Evolutionary conservation across 2,113 vertebrate species (phyloP), one percentile per base, ranked within the genome.

Genomic region (Myiagra hebetior): DNA sequence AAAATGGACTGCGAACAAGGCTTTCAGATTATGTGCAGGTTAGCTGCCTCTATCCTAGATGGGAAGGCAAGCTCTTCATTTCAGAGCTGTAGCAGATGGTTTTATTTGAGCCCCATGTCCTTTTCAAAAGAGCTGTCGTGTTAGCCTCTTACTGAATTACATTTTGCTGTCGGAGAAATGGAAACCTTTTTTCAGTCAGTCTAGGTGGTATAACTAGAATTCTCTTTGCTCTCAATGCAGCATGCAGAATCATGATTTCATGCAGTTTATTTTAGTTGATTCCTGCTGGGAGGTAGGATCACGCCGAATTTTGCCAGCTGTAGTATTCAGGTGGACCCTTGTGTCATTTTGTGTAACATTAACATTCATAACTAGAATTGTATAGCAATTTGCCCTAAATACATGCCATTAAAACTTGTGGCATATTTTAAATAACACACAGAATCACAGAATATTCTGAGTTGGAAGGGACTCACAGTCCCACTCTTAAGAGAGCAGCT

Each of bases 31-130:
- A 53, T 49, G n/a, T 65, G 21, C 78, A 52, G 69, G 87, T 93
- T 82, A 89, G 16, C 49, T 93, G 62, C 57, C 31, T 53, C 85
- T 62, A 0, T 68, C 41, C 68, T 92, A 70, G 67, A 72, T 76
- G 63, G 46, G 55, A 85, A 92, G 64, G 75, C 50, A 65, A 22
- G 37, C 63, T 85, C 79, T 88, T 92, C 28, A 13, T 92, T 91
- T 88, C 63, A 62, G 79, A 86, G 30, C 88, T 77, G 63, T 37
- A 80, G 91, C 94, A 95, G 95, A 80, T 95, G 92, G 85, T 93
- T 96, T 94, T 95, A 76, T 92, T 93, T 90, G 72, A 94, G 68
- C 75, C 76, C 79, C 35, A 1, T 63, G 83, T 93, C 79, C 85
- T 84, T 86, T 94, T 80, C 63, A 67, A 75, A 91, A 78, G 93